Evolutionary conservation across 1,140 invertebrate species (phyloP).

Genomic region (Apis dorsata): DNA sequence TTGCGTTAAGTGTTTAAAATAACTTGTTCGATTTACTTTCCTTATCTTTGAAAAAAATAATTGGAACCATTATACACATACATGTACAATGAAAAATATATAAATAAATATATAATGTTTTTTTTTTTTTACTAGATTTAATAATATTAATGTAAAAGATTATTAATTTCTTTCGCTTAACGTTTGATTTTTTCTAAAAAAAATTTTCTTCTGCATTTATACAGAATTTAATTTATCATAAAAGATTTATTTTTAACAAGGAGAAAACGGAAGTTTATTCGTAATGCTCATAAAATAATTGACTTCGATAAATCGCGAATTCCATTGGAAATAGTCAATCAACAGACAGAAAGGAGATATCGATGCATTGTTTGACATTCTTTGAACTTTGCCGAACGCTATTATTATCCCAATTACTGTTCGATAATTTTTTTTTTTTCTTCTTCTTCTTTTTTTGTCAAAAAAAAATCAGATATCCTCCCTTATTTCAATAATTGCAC

Average conservation of each 20-base stretch:
- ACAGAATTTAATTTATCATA: not conserved
- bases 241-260: not conserved
- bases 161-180: not conserved
- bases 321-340: not conserved
- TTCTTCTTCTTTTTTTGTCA: no score
- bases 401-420: not conserved
- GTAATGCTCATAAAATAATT: not conserved
- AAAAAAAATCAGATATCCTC: no score
- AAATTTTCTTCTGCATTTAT: not conserved
- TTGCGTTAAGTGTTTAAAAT: not conserved
- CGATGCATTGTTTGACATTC: not conserved
- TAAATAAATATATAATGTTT: no score
- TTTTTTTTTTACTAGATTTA: no score
- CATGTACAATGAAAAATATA: no score
- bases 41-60: not conserved
- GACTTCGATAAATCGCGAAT: not conserved
- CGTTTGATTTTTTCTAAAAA: no score
- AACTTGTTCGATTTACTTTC: not conserved
- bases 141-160: not conserved
- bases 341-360: not conserved
- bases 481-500: no score
- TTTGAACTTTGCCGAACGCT: not conserved
- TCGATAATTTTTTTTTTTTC: not conserved
- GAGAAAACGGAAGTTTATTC: not conserved
- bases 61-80: no score